Evolutionary conservation across 2,888 invertebrate genomes (phyloP).

Genomic region (Napeogenes sylphis): DNA sequence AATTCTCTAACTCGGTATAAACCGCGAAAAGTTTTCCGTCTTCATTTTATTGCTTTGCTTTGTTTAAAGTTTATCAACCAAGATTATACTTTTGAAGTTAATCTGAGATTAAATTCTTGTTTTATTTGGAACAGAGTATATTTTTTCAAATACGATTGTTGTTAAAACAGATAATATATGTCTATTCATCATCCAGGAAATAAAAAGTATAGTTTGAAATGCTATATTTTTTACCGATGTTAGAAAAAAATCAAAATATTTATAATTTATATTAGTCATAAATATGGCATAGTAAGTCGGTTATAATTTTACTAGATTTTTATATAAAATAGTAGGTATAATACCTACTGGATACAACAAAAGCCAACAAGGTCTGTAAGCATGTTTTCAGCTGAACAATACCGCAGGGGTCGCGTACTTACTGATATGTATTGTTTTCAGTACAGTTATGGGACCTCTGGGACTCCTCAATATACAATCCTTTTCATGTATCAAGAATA

Average conservation of each 20-base stretch:
- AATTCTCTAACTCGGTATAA: slow-evolving; percentile 17
- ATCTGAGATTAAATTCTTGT: slow-evolving; percentile 20
- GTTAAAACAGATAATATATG: too few relatives aligned
- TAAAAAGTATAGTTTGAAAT: too few relatives aligned
- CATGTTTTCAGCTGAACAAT: slow-evolving; percentile 23
- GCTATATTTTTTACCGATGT: too few relatives aligned
- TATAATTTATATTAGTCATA: too few relatives aligned
- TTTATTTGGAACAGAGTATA: slow-evolving; percentile 21
- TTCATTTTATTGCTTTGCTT: slow-evolving; percentile 27
- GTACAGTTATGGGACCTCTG: slow-evolving; percentile 26
- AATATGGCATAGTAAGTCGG: too few relatives aligned
- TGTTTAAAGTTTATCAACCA: slow-evolving; percentile 26
- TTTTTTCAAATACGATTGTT: slow-evolving; percentile 7
- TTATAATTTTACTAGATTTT: too few relatives aligned
- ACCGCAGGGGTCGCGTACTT: slow-evolving; percentile 19
- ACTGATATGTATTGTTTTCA: slow-evolving; percentile 28
- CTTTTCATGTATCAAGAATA: slow-evolving; percentile 8
- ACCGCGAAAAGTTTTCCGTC: slow-evolving; percentile 26
- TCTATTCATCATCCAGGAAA: too few relatives aligned
- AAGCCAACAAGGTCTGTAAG: not conserved
- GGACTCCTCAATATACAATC: slow-evolving; percentile 23
- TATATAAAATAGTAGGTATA: too few relatives aligned
- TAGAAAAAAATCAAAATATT: too few relatives aligned
- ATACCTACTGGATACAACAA: not conserved
- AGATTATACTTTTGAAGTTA: slow-evolving; percentile 25